phyloP scores from a whole-genome alignment of 2,888 invertebrate species.

The Oscheius myriophilus region DNA sequence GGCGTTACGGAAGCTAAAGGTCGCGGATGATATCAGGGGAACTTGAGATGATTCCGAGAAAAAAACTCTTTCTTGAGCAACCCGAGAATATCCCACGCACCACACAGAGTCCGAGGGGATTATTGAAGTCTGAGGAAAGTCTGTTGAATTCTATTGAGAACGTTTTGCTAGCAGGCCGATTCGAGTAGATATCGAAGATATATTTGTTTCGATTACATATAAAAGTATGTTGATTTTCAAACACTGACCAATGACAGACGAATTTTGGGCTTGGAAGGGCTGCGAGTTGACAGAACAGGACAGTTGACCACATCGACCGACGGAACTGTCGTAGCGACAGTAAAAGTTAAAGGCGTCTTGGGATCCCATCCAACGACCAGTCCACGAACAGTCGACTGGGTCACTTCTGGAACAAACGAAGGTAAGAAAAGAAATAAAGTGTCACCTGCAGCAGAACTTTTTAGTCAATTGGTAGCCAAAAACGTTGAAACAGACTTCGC shows the following conservation, averaged over 20 bases:
- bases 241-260: constrained; percentile 41
- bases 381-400: constrained; percentile 50
- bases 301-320: constrained; percentile 48
- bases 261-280: constrained; percentile 45
- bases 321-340: constrained; percentile 42
- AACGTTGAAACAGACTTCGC: constrained; percentile 47
- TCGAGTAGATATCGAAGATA: too few species aligned
- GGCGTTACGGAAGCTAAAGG: too few species aligned
- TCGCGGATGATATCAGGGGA: too few species aligned
- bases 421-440: not conserved
- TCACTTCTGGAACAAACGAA: constrained; percentile 37
- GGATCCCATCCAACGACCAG: constrained; percentile 53
- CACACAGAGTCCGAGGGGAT: too few species aligned
- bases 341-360: constrained; percentile 53
- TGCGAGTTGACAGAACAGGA: constrained; percentile 54
- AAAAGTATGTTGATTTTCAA: not conserved
- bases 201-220: not conserved
- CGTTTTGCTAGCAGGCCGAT: too few species aligned
- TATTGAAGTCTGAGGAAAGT: too few species aligned
- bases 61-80: too few species aligned
- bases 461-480: constrained; percentile 51
- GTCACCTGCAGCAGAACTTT: constrained; percentile 54
- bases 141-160: too few species aligned
- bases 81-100: too few species aligned
- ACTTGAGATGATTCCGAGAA: too few species aligned